Evolutionary conservation across 2,888 invertebrate species (phyloP).

Genomic region (Sycophila texana): DNA sequence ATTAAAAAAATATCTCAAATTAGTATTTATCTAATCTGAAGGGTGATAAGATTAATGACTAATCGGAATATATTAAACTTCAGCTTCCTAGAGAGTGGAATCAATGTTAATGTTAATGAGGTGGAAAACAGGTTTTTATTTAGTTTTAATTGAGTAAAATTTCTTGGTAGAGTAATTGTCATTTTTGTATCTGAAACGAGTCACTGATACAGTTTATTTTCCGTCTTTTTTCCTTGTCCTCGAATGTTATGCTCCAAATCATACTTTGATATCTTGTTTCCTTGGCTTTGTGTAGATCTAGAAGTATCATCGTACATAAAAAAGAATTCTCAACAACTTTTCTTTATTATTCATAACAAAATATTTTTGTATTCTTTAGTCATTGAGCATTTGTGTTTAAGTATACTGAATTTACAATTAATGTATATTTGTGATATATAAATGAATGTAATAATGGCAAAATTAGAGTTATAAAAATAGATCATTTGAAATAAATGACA

Average conservation of each 20-base stretch:
- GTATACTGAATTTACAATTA: background rate
- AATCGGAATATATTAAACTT: background rate
- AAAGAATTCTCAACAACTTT: no score
- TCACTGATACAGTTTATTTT: conserved; percentile 27
- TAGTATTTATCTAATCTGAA: conserved; percentile 35
- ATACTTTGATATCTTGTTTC: conserved; percentile 37
- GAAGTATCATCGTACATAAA: no score
- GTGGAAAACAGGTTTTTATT: conserved; percentile 3
- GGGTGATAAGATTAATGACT: conserved; percentile 12
- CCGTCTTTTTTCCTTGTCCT: conserved; percentile 29
- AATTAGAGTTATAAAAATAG: conserved; percentile 21
- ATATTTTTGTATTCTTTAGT: no score
- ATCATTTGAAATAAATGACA: conserved; percentile 31
- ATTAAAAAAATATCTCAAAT: conserved; percentile 10
- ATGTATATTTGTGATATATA: background rate
- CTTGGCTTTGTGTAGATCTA: conserved; percentile 1
- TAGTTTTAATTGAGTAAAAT: conserved; percentile 1
- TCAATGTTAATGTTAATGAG: background rate
- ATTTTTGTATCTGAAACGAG: conserved; percentile 28
- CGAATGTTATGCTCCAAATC: conserved; percentile 35
- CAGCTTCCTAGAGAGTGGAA: background rate
- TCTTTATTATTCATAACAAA: no score
- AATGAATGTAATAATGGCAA: conserved; percentile 10
- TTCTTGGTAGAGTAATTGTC: conserved; percentile 19
- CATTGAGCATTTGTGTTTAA: background rate